Base-by-base conservation (phyloP, 2,113 vertebrate species). In the Strix uralensis region DNA sequence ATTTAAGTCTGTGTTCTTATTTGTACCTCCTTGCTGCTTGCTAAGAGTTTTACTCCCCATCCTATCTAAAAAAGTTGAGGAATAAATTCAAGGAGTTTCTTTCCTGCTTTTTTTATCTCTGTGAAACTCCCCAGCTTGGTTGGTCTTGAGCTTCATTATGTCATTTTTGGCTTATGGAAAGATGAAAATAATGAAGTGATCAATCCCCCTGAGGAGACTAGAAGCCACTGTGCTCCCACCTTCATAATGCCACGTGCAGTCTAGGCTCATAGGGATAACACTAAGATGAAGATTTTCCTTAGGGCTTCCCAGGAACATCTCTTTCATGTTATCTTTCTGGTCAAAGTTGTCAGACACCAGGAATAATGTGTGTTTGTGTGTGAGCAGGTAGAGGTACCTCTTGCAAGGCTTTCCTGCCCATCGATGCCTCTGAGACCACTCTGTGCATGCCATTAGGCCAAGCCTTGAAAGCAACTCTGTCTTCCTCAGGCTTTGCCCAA, bases 341-440 rank as follows among this genome's bases (percentile, higher is more conserved):
- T 26, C 42, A 34, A 42, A 46, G 66, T 0, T 49, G 42, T 36
- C 59, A 71, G 59, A 49, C 13, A 19, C 46, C 30, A 20, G 66
- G 51, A 70, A 61, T 29, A 8, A 61, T 10, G 12, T 19, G 21
- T 49, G 34, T 15, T 5, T 36, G 15, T 55, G 40, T 27, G 17
- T 23, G 58, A 19, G 26, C 21, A 42, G 46, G 16, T 22, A 46
- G 42, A 40, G 44, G 36, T 10, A 9, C 36, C 30, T 42, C 85
- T 36, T 59, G 44, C 20, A 4, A 44, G 40, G 66, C 27, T 65
- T 40, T 29, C 20, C 49, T 89, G 75, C 40, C 44, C 30, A 5
- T 9, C 3, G 1, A 10, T 47, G 49, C 62, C 55, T 55, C 38
- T 0, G 1, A 63, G 89, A 11, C 21, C 0, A 1, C 46, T 23